Conservation (phyloP, 2,113 vertebrate genomes). For the Sphaerodactylus townsendi region DNA sequence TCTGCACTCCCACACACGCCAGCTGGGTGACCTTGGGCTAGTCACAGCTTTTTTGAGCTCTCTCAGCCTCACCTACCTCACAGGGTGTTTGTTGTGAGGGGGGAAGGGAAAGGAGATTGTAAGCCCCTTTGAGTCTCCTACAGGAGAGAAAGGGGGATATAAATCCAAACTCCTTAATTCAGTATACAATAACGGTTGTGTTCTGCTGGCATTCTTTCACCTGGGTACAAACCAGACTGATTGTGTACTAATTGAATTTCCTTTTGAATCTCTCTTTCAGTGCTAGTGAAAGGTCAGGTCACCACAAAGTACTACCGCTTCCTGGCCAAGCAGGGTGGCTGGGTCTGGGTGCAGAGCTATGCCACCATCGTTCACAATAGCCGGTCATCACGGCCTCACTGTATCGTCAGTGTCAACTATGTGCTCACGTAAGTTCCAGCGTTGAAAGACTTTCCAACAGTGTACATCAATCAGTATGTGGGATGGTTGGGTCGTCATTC, state of each 20-base stretch:
- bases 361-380: constrained; percentile 98
- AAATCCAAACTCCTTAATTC: no score
- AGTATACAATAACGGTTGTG: no score
- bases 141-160: no score
- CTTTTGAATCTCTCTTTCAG: constrained; percentile 65
- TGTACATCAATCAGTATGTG: neutral
- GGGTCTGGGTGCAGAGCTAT: constrained; percentile 99
- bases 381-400: constrained; percentile 94
- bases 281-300: constrained; percentile 97
- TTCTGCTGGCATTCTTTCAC: neutral
- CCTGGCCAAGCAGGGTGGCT: constrained; percentile 93
- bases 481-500: neutral
- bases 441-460: neutral
- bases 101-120: no score
- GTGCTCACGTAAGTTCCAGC: constrained; percentile 93
- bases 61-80: no score
- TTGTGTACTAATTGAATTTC: neutral
- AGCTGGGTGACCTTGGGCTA: no score
- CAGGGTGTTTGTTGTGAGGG: no score
- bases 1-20: no score
- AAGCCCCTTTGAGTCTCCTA: no score
- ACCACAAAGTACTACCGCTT: constrained; percentile 98
- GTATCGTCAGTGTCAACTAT: constrained; percentile 98
- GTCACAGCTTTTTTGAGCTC: no score
- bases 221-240: neutral